A percentile compares a stretch with the other conserved stretches of the same genome.
Evolutionary conservation across 2,797 vertebrate genomes (phyloP).

Genomic region (Paguma larvata): DNA sequence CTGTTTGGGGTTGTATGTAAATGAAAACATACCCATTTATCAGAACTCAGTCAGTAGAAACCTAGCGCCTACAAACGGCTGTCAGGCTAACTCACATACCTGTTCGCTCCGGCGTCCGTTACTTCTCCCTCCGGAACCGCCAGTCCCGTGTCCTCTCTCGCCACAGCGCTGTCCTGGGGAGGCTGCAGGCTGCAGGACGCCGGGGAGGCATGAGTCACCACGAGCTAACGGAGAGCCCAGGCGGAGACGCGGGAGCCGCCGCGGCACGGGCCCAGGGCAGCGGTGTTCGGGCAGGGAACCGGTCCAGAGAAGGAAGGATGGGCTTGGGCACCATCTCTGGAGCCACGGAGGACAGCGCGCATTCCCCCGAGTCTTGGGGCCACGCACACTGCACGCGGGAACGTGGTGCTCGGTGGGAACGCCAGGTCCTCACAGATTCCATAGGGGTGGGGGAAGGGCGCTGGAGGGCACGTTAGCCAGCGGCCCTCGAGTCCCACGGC

Average conservation of each 20-base stretch:
- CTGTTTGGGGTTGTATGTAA: background rate
- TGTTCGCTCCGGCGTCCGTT: too few relatives aligned
- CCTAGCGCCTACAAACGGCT: too few relatives aligned
- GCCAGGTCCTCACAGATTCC: rapidly evolving
- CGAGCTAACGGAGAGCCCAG: background rate
- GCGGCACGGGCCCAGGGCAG: background rate
- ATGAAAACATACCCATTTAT: background rate
- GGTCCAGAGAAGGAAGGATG: too few relatives aligned
- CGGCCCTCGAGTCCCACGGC: background rate
- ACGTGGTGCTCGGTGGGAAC: background rate
- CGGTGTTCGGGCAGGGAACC: background rate
- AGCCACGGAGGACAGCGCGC: background rate
- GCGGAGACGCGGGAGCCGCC: background rate
- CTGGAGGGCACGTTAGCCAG: too few relatives aligned
- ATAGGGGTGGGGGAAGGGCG: rapidly evolving
- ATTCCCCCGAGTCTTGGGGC: background rate
- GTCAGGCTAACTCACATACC: too few relatives aligned
- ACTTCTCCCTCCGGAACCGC: too few relatives aligned
- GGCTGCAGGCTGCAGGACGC: background rate
- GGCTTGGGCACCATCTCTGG: background rate
- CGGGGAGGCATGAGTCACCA: background rate
- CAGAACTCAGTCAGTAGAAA: background rate
- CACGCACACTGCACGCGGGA: rapidly evolving
- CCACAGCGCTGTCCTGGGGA: background rate
- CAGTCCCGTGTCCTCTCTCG: background rate